Percentiles rank a stretch among this genome's conserved stretches.
Evolutionary conservation across 2,888 invertebrate genomes (phyloP).

Genomic region (Lasioglossum villosulum): DNA sequence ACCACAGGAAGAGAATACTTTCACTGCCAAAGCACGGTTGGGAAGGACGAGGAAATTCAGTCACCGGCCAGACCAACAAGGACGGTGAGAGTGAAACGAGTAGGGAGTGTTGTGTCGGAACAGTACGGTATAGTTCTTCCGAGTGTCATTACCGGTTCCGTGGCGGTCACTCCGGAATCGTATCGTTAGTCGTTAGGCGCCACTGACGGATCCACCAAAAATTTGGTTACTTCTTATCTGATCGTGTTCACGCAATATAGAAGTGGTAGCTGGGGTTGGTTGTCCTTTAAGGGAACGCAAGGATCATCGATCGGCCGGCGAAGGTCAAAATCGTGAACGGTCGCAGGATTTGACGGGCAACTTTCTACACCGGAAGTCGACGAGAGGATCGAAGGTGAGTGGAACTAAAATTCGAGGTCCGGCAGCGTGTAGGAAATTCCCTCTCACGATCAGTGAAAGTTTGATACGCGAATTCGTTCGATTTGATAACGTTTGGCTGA

Average conservation of each 20-base stretch:
- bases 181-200: slow-evolving; percentile 24
- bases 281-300: background rate
- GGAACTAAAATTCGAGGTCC: background rate
- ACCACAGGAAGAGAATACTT: slow-evolving; percentile 83
- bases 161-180: slow-evolving; percentile 52
- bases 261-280: background rate
- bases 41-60: slow-evolving; percentile 74
- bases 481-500: background rate
- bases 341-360: slow-evolving; percentile 14
- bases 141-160: slow-evolving; percentile 69
- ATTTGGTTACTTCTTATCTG: background rate
- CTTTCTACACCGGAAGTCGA: background rate
- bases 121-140: slow-evolving; percentile 75
- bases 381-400: slow-evolving; percentile 24
- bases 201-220: background rate
- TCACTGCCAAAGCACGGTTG: slow-evolving; percentile 80
- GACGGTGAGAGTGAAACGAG: slow-evolving; percentile 62
- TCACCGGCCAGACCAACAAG: slow-evolving; percentile 70
- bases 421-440: background rate
- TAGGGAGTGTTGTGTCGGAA: slow-evolving; percentile 71
- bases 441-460: slow-evolving; percentile 20
- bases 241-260: background rate
- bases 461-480: background rate
- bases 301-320: slow-evolving; percentile 1
- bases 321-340: background rate